Percentiles rank a stretch among this genome's conserved stretches.
Conservation (phyloP, 2,797 vertebrate genomes). For the Coracias cyanogaster region DNA sequence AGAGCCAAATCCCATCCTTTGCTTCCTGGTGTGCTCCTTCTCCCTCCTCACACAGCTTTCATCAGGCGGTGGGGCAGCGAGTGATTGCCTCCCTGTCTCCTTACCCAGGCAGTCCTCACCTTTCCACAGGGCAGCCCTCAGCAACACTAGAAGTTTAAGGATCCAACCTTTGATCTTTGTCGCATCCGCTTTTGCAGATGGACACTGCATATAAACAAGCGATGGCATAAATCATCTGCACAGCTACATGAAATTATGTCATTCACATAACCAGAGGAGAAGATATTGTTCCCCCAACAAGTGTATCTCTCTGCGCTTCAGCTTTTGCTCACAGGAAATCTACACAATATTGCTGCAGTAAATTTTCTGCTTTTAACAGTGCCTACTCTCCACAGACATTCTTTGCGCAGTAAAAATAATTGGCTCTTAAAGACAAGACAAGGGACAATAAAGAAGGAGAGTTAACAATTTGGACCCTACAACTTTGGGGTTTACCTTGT, state of each 20-base stretch:
- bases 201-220: not conserved
- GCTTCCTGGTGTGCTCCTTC: not conserved
- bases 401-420: conserved; percentile 27
- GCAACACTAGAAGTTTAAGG: not conserved
- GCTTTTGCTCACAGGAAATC: conserved; percentile 34
- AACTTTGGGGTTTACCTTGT: conserved; percentile 6
- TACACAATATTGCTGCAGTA: conserved; percentile 34
- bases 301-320: not conserved
- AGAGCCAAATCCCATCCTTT: not conserved
- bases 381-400: not conserved
- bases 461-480: not conserved
- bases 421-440: conserved; percentile 36
- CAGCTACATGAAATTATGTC: not conserved
- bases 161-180: not conserved
- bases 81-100: not conserved
- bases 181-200: not conserved
- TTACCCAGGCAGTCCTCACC: not conserved
- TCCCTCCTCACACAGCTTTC: not conserved
- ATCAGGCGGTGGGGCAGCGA: not conserved
- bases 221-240: not conserved
- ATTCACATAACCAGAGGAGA: not conserved
- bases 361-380: conserved; percentile 30
- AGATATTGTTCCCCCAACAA: not conserved
- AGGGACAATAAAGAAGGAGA: conserved; percentile 39
- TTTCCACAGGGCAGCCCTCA: not conserved